Evolutionary conservation across 53 echinoderm and acorn worm genomes (phyloP), one percentile per base, ranked within the genome.

Genomic region (Arbacia lixula): DNA sequence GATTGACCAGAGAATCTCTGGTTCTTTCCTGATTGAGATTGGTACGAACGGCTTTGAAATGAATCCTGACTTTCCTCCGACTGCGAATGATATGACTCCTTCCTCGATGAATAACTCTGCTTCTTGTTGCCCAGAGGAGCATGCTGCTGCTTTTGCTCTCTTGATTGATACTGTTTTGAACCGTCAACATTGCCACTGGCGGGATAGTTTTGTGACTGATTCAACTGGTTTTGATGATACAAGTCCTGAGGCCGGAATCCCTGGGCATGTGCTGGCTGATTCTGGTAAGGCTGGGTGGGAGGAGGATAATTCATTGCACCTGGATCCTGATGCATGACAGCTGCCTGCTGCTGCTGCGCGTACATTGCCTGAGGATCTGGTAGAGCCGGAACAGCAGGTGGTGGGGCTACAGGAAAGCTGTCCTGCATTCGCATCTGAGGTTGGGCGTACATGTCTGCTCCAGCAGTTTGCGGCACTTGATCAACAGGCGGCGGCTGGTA

Each of bases 391-490:
- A 85, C 71, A 31, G 85, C 65, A 68, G 77, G 51, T 29, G 68
- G 53, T 56, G 40, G 79, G 43, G 89, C 78, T 58, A 85, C 33
- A 43, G 89, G 21, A 68, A 89, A 60, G 43, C 85, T 38, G 12
- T 57, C 80, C 3, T 36, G 43, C 12, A 77, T 25, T 30, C 39
- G 87, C 12, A 57, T 76, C 40, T 42, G 88, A 34, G 84, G 63
- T 66, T 72, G 88, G 53, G 67, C 85, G 57, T 73, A 89, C 79
- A 89, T 51, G 0, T 68, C 89, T 12, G 63, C 58, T 36, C 69
- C 21, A 10, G 89, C 54, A 4, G 62, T 50, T n/a, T 25, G 84
- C 1, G 58, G 37, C 28, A 60, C 37, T 37, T 76, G 46, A 24
- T 89, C 84, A 42, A 76, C 66, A 2, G 37, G 38, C 43, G 77